A percentile compares a stretch with the other conserved stretches of the same genome.
phyloP scores from a whole-genome alignment of 35 echinoderm and acorn worm genomes.

The Ptychodera flava region DNA sequence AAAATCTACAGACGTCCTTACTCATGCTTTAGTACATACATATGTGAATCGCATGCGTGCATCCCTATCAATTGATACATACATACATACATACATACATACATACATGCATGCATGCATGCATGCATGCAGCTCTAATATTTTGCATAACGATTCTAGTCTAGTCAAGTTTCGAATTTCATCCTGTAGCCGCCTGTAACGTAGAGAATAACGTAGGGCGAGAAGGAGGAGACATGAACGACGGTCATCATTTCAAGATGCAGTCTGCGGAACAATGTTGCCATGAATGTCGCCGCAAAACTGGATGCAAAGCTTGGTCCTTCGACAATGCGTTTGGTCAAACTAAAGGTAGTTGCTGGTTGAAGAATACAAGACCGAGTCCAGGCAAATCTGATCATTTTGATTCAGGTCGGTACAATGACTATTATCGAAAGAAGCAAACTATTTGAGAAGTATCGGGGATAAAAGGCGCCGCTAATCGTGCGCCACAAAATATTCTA shows the following conservation, averaged over 20 bases:
- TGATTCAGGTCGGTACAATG: not conserved
- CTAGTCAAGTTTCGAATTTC: no score
- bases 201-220: not conserved
- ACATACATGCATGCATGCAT: not conserved
- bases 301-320: not conserved
- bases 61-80: no score
- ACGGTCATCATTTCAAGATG: not conserved
- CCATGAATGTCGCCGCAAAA: not conserved
- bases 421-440: no score
- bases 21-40: no score
- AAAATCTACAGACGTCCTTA: no score
- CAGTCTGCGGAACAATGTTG: not conserved
- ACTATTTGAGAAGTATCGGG: no score
- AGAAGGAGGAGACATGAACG: not conserved
- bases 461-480: no score
- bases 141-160: no score
- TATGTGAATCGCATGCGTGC: no score
- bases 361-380: not conserved
- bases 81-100: conserved; percentile 2
- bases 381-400: not conserved
- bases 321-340: not conserved
- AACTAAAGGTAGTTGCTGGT: not conserved
- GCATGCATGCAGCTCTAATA: no score
- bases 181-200: no score
- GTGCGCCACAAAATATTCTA: no score